A percentile compares a stretch with the other conserved stretches of the same genome.
phyloP scores from a whole-genome alignment of 2,113 vertebrate species.

The Chlorodrepanis virens region DNA sequence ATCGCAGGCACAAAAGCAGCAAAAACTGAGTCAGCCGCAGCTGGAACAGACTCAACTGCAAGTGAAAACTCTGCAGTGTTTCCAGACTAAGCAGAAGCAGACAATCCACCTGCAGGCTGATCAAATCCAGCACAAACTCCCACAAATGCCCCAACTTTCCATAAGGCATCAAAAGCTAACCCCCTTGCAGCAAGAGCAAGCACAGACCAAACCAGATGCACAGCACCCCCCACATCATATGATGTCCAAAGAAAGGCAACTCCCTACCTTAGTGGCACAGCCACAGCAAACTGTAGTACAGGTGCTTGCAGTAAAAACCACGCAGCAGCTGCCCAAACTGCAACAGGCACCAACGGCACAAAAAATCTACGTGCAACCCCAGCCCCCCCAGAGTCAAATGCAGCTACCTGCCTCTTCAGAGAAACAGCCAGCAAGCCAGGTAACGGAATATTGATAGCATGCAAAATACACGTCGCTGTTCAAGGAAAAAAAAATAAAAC shows the following conservation, averaged over 20 bases:
- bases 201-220: constrained; percentile 73
- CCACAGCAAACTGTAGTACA: constrained; percentile 83
- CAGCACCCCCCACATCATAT: constrained; percentile 76
- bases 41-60: constrained; percentile 81
- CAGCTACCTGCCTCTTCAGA: constrained; percentile 88
- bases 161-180: constrained; percentile 82
- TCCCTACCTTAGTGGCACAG: constrained; percentile 76
- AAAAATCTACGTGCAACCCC: constrained; percentile 90
- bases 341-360: constrained; percentile 94
- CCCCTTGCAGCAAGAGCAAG: constrained; percentile 78
- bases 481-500: constrained; percentile 33
- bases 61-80: constrained; percentile 82
- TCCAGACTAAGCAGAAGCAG: constrained; percentile 84
- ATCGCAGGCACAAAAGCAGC: constrained; percentile 73
- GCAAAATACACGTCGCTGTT: constrained; percentile 70
- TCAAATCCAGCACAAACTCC: constrained; percentile 81
- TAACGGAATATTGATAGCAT: constrained; percentile 78
- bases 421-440: constrained; percentile 86
- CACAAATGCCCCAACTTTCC: constrained; percentile 82
- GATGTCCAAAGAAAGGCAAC: constrained; percentile 82
- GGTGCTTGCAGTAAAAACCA: constrained; percentile 82
- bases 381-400: constrained; percentile 86
- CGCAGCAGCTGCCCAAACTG: constrained; percentile 90
- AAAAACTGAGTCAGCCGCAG: constrained; percentile 76
- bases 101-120: constrained; percentile 78